phyloP scores from a whole-genome alignment of 2,113 vertebrate genomes.

The Pterocles gutturalis region DNA sequence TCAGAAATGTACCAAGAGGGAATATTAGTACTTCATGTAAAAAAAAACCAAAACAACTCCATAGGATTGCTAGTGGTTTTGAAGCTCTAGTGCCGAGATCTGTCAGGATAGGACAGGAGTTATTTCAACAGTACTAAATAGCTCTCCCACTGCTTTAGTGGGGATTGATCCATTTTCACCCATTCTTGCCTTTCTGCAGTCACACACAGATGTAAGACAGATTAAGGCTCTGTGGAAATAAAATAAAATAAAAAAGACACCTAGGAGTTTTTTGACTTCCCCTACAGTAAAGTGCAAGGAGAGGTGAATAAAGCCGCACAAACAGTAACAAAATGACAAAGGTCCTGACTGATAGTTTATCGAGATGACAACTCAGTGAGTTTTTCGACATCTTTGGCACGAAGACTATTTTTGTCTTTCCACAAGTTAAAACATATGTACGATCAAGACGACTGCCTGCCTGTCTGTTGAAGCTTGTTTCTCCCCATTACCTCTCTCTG shows the following conservation, averaged over 20 bases:
- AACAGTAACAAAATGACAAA: not conserved
- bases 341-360: constrained; percentile 44
- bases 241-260: not conserved
- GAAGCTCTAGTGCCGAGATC: constrained; percentile 62
- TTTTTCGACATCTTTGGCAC: constrained; percentile 57
- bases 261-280: constrained; percentile 22
- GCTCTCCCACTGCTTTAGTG: constrained; percentile 42
- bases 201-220: constrained; percentile 73
- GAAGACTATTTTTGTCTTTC: constrained; percentile 34
- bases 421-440: constrained; percentile 52
- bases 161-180: constrained; percentile 51
- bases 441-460: constrained; percentile 23
- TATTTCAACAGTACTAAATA: constrained; percentile 65
- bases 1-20: constrained; percentile 77
- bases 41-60: not conserved
- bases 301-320: not conserved
- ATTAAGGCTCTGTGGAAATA: constrained; percentile 48
- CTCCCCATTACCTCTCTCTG: not conserved
- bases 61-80: constrained; percentile 42
- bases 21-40: constrained; percentile 72
- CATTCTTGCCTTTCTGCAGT: constrained; percentile 40
- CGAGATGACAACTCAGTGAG: constrained; percentile 25
- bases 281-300: constrained; percentile 1
- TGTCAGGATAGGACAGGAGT: constrained; percentile 78
- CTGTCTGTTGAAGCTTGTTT: constrained; percentile 20